These are phyloP conservation scores for Drosophila melanosoma DNA, from an alignment of 2,888 invertebrate genomes.

Conservation along the genomic window DNA sequence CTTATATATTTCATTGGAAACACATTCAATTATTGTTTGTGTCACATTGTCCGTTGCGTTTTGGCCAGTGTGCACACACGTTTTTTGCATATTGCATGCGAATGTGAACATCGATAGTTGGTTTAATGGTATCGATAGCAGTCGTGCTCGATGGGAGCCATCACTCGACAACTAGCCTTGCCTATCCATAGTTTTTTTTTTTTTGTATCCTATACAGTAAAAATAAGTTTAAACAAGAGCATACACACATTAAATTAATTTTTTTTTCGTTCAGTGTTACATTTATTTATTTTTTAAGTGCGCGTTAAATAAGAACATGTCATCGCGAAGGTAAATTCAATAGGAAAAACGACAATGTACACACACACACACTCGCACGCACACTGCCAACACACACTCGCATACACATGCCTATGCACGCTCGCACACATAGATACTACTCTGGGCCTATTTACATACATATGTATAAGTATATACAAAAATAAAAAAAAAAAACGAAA, in stretches of 20 bases:
- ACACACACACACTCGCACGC: conserved; percentile 38
- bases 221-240: conserved; percentile 73
- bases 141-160: conserved; percentile 51
- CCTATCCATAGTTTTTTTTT: conserved; percentile 69
- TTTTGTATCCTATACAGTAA: conserved; percentile 75
- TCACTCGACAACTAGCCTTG: conserved; percentile 66
- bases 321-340: conserved; percentile 83
- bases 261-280: conserved; percentile 74
- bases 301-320: conserved; percentile 81
- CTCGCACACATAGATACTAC: conserved; percentile 53
- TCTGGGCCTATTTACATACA: conserved; percentile 71
- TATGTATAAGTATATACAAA: conserved; percentile 76
- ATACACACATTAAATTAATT: conserved; percentile 69
- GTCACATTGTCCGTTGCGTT: not conserved
- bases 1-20: not conserved
- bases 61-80: conserved; percentile 32
- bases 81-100: conserved; percentile 1
- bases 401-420: conserved; percentile 15
- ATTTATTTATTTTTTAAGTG: conserved; percentile 77
- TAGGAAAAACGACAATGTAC: conserved; percentile 72
- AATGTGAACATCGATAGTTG: conserved; percentile 18
- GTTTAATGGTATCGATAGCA: conserved; percentile 44
- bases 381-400: conserved; percentile 22
- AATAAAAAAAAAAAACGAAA: conserved; percentile 49
- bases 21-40: not conserved